These are phyloP conservation scores for Zootoca vivipara DNA, from an alignment of 2,113 vertebrate species.

Conservation along the genomic window DNA sequence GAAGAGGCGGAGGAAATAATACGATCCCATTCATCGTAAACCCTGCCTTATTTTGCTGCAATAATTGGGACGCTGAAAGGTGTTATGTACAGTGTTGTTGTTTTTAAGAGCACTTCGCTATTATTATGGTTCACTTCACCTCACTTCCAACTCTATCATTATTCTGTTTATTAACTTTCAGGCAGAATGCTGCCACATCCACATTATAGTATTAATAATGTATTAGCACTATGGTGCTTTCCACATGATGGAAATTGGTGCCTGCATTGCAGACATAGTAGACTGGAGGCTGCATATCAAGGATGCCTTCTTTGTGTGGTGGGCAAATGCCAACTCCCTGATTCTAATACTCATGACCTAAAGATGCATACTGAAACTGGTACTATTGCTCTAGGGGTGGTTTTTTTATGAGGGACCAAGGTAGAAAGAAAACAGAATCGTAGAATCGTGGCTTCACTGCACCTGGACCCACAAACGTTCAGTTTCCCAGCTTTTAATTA, in stretches of 20 bases:
- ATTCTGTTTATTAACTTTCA: neutral
- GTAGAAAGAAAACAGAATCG: neutral
- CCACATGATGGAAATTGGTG: neutral
- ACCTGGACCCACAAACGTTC: no score
- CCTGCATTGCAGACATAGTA: neutral
- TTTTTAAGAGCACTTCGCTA: neutral
- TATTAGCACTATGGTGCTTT: neutral
- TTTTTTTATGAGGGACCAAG: neutral
- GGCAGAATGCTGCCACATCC: neutral
- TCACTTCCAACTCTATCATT: neutral
- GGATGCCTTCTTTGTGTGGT: neutral
- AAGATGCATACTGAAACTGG: neutral
- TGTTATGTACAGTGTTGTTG: neutral
- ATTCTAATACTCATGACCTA: neutral
- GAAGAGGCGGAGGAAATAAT: constrained; percentile 23
- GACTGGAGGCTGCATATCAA: neutral
- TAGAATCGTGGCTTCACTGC: no score
- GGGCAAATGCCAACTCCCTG: no score
- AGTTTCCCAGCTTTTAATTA: no score
- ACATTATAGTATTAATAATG: neutral
- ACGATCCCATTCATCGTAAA: neutral
- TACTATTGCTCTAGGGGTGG: neutral
- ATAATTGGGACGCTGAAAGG: neutral
- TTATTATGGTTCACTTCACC: neutral
- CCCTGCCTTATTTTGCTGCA: neutral